Conservation (phyloP, 2,797 vertebrate genomes). For the Psittacula derbiana region DNA sequence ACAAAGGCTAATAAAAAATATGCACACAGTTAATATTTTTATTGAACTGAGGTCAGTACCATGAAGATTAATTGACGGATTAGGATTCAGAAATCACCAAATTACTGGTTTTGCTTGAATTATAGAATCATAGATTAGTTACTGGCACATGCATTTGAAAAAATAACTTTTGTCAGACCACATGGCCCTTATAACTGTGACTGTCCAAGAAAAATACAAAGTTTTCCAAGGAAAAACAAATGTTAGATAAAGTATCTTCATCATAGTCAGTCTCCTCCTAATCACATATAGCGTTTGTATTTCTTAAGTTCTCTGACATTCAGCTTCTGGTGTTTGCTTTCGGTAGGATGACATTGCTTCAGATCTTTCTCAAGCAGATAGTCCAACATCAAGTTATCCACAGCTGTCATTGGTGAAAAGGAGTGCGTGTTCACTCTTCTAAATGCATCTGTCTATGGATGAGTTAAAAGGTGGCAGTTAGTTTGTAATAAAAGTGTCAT, state of each 20-base stretch:
- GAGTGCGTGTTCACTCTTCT: background rate
- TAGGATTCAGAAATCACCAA: background rate
- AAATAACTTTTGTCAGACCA: background rate
- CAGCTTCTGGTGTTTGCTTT: background rate
- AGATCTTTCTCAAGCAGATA: background rate
- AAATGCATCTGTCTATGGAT: background rate
- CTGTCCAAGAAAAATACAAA: background rate
- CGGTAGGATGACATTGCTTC: background rate
- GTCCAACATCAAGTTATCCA: background rate
- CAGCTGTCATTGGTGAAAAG: background rate
- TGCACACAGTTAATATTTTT: background rate
- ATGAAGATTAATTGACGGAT: background rate
- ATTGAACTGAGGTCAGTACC: background rate
- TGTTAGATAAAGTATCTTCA: background rate
- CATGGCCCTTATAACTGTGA: background rate
- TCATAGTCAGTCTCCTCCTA: background rate
- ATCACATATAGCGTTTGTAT: rapidly evolving
- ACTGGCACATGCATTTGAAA: background rate
- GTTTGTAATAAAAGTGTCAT: background rate
- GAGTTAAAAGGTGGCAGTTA: background rate
- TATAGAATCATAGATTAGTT: background rate
- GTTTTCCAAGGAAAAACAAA: background rate
- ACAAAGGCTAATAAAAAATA: background rate
- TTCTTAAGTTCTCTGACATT: background rate
- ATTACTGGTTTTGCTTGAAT: background rate